Conservation (phyloP, 2,113 vertebrate genomes). For the Strix aluco region DNA sequence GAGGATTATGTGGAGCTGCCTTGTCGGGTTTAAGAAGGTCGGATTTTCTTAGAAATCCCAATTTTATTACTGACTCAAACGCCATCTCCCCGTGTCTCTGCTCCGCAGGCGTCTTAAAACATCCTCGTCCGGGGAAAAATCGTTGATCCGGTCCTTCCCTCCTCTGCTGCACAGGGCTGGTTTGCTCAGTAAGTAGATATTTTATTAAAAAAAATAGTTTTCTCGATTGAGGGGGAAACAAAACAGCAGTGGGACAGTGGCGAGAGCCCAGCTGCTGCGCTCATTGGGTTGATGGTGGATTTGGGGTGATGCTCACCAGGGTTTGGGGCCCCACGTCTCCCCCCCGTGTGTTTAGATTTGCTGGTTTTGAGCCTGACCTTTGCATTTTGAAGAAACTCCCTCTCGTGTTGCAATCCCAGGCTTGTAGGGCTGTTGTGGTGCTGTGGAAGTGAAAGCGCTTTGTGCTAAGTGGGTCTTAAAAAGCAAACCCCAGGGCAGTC, state of each 20-base stretch:
- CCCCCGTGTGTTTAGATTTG: not conserved
- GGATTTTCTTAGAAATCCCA: not conserved
- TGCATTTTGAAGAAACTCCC: not conserved
- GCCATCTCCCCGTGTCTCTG: not conserved
- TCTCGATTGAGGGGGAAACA: not conserved
- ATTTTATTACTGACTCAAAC: not conserved
- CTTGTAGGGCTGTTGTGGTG: not conserved
- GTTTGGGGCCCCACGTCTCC: not conserved
- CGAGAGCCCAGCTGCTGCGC: not conserved
- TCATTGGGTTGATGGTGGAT: not conserved
- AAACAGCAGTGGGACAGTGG: not conserved
- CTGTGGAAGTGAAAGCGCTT: not conserved
- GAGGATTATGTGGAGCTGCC: not conserved
- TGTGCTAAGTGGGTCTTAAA: not conserved
- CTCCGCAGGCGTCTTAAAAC: not conserved
- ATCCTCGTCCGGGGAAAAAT: rapidly evolving
- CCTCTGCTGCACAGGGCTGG: not conserved
- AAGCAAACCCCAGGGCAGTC: not conserved
- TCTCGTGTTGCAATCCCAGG: not conserved
- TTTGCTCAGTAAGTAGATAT: not conserved
- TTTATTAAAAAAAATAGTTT: not conserved
- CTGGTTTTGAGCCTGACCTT: not conserved
- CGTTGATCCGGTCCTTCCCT: not conserved
- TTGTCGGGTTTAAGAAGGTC: not conserved
- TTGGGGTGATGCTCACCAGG: not conserved